Evolutionary conservation across 2,113 vertebrate genomes (phyloP).

Genomic region (Urocitellus parryii): DNA sequence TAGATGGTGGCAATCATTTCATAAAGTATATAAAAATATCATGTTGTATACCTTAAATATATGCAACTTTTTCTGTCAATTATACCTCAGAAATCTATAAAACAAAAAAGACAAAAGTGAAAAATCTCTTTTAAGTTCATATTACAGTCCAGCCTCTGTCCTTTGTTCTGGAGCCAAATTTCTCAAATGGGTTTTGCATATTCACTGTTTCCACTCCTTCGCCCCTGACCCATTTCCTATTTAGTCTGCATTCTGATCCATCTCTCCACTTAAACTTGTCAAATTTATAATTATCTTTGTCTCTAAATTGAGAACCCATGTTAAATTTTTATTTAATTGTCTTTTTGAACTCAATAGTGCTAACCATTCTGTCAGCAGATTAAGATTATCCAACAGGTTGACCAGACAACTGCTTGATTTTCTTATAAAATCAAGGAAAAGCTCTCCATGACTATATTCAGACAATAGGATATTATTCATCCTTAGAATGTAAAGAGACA

Average conservation of each 20-base stretch:
- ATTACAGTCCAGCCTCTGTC: neutral
- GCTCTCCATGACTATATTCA: neutral
- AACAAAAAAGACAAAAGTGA: neutral
- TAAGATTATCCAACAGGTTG: neutral
- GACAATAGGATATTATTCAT: neutral
- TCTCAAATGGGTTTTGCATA: neutral
- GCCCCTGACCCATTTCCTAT: neutral
- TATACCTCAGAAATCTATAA: neutral
- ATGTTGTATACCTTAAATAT: neutral
- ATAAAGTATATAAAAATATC: neutral
- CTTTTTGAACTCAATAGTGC: neutral
- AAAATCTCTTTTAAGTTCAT: neutral
- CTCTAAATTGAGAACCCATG: neutral
- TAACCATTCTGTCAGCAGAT: neutral
- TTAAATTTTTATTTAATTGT: constrained; percentile 1
- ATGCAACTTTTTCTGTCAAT: neutral
- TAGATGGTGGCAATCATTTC: neutral
- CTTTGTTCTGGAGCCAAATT: neutral
- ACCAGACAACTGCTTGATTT: neutral
- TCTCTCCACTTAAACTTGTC: neutral
- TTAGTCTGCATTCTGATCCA: constrained; percentile 8
- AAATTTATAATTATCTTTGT: constrained; percentile 10
- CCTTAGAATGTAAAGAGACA: neutral
- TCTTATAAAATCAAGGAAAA: constrained; percentile 19
- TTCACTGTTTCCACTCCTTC: neutral